Evolutionary conservation across 1,140 invertebrate genomes (phyloP), one percentile per base, ranked within the genome.

Genomic region (Dreissena polymorpha): DNA sequence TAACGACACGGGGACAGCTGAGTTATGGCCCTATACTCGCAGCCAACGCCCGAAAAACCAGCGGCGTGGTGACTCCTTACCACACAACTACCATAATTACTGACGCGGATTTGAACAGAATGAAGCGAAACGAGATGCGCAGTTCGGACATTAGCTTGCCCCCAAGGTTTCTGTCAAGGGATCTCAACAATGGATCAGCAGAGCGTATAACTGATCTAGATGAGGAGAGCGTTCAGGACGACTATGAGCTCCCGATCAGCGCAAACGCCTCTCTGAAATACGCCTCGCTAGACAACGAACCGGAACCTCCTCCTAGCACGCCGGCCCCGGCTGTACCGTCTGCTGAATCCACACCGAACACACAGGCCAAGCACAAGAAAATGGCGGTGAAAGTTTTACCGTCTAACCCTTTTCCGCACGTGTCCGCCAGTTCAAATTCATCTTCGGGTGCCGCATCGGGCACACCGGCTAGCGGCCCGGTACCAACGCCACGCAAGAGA

Each of bases 1-100:
- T 50, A 0, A 82, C 79, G 10, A 82, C 79, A 18, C 70, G 79
- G 6, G 79, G 79, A 49, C 79, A 82, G 29, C 23, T 82, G 18
- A 82, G 71, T 21, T 82, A 82, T 49, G 79, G 79, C 25, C 79
- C 79, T 39, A 82, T 82, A 10, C 60, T 82, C 2, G 79, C 79
- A 0, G 79, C 79, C 6, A 82, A 82, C 57, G 25, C 21, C 13
- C 50, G 10, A 29, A 10, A 49, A 10, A n/a, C 12, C 21, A 60
- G 21, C 16, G 3, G 3, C 3, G 2, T 60, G 3, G 57, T 60
- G 16, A 60, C 57, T 18, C 57, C 57, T 73, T 82, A 82, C 27
- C 53, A 64, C 27, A 72, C 79, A 55, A 64, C 69, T 0, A 65
- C 79, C 3, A 51, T 80, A 21, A 25, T 7, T 3, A 68, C 23